phyloP scores from a whole-genome alignment of 2,888 invertebrate genomes.

The Philereme vetulata region DNA sequence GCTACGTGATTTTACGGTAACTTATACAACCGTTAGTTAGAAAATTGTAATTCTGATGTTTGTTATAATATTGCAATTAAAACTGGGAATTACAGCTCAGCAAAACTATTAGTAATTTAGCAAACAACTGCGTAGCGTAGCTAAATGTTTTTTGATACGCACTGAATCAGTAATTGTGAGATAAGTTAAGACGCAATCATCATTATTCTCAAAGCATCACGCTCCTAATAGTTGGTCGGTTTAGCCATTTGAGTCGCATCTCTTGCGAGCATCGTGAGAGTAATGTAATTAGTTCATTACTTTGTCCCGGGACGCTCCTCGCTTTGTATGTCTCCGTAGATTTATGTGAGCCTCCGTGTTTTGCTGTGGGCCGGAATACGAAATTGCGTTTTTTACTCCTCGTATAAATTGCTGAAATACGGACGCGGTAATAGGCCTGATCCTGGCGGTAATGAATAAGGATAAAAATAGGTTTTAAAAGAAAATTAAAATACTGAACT shows the following conservation, averaged over 20 bases:
- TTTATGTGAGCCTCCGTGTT: slow-evolving; percentile 68
- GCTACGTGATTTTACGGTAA: slow-evolving; percentile 31
- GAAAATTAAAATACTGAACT: slow-evolving; percentile 39
- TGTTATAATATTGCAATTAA: slow-evolving; percentile 6
- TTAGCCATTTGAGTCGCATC: slow-evolving; percentile 65
- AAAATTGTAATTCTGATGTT: slow-evolving; percentile 15
- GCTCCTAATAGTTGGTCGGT: slow-evolving; percentile 59
- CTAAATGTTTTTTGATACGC: slow-evolving; percentile 36
- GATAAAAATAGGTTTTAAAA: slow-evolving; percentile 44
- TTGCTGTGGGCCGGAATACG: slow-evolving; percentile 61
- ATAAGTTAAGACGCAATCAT: slow-evolving; percentile 52
- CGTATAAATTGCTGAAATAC: slow-evolving; percentile 54
- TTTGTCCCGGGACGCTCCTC: slow-evolving; percentile 64
- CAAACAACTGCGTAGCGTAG: slow-evolving; percentile 21
- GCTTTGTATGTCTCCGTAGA: slow-evolving; percentile 65
- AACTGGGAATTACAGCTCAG: slow-evolving; percentile 6
- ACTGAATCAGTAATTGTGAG: slow-evolving; percentile 42
- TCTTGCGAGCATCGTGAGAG: slow-evolving; percentile 58
- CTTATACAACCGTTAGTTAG: slow-evolving; percentile 16
- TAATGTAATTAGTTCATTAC: slow-evolving; percentile 82
- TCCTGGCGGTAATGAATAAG: slow-evolving; percentile 48
- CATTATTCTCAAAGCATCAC: slow-evolving; percentile 55
- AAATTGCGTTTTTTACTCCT: slow-evolving; percentile 55
- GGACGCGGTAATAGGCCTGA: slow-evolving; percentile 49
- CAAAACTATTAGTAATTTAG: slow-evolving; percentile 10